Evolutionary conservation across 30 jellyfish, hydroid and myxozoan genomes (phyloP).

Genomic region (Hydractinia symbiolongicarpus): DNA sequence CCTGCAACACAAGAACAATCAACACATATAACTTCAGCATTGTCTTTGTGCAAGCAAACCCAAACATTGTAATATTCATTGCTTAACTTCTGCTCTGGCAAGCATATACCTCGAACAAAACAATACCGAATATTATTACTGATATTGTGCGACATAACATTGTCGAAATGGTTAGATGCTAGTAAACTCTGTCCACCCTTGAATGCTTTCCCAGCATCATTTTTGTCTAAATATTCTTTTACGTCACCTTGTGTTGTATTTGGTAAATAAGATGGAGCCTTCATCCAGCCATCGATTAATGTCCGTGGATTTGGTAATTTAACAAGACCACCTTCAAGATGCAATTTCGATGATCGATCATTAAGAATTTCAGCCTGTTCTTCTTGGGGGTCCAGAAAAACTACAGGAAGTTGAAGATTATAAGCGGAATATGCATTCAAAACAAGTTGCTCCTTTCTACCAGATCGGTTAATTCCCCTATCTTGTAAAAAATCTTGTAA

Average conservation of each 20-base stretch:
- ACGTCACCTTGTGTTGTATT: constrained; percentile 9
- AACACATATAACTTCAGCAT: not conserved
- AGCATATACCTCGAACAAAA: not conserved
- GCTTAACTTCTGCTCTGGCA: constrained; percentile 12
- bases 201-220: constrained; percentile 30
- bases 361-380: not conserved
- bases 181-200: constrained; percentile 21
- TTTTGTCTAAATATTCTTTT: not conserved
- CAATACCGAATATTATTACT: constrained; percentile 12
- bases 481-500: constrained; percentile 1
- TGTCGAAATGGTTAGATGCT: not conserved
- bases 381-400: not conserved
- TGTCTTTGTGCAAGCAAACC: constrained; percentile 22
- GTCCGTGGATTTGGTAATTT: not conserved
- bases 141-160: not conserved
- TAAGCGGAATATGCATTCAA: not conserved
- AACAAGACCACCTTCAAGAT: constrained; percentile 1
- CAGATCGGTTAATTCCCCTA: not conserved
- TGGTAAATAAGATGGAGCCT: constrained; percentile 16
- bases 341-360: not conserved
- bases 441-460: constrained; percentile 6
- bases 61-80: constrained; percentile 10
- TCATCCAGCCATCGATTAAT: not conserved
- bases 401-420: not conserved
- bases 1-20: constrained; percentile 32